A percentile compares a stretch with the other conserved stretches of the same genome.
phyloP scores from a whole-genome alignment of 2,113 vertebrate species.

The Halichoeres trimaculatus region DNA sequence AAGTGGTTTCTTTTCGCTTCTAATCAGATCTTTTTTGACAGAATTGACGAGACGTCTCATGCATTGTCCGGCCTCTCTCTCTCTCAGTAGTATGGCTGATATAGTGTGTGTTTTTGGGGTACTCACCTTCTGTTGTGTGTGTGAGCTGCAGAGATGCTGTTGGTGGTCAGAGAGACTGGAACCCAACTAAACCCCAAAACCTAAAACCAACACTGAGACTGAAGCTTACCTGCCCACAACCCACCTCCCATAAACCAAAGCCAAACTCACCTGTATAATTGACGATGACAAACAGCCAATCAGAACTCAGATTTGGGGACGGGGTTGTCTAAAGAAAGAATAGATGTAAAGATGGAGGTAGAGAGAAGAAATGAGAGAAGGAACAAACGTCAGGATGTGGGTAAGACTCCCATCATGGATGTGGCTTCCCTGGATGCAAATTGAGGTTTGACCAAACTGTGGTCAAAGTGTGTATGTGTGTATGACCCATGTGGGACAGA shows the following conservation, averaged over 20 bases:
- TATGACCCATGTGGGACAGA: too few species aligned
- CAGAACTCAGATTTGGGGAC: background rate
- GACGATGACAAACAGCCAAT: constrained; percentile 60
- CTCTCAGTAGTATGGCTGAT: background rate
- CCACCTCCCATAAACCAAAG: constrained; percentile 52
- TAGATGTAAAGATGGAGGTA: constrained; percentile 10
- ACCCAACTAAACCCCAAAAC: constrained; percentile 76
- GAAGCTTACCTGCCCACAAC: constrained; percentile 57
- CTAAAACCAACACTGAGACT: constrained; percentile 38
- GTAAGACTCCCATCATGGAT: constrained; percentile 51
- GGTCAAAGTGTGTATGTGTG: constrained; percentile 39
- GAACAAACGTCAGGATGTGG: constrained; percentile 73
- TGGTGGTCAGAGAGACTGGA: constrained; percentile 69
- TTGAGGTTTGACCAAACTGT: constrained; percentile 57
- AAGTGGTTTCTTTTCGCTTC: background rate
- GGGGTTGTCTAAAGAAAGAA: background rate
- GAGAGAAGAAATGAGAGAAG: constrained; percentile 38
- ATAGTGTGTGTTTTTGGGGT: constrained; percentile 18
- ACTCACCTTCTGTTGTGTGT: constrained; percentile 65
- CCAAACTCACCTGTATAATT: constrained; percentile 26
- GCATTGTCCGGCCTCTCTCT: background rate
- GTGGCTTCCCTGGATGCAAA: constrained; percentile 77
- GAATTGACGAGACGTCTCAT: background rate
- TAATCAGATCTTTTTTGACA: background rate
- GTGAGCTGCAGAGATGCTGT: constrained; percentile 38